Percentiles rank a stretch among this genome's conserved stretches.
These are phyloP conservation scores for Bilobella aurantiaca DNA, from an alignment of 1,140 invertebrate genomes.

Conservation along the genomic window DNA sequence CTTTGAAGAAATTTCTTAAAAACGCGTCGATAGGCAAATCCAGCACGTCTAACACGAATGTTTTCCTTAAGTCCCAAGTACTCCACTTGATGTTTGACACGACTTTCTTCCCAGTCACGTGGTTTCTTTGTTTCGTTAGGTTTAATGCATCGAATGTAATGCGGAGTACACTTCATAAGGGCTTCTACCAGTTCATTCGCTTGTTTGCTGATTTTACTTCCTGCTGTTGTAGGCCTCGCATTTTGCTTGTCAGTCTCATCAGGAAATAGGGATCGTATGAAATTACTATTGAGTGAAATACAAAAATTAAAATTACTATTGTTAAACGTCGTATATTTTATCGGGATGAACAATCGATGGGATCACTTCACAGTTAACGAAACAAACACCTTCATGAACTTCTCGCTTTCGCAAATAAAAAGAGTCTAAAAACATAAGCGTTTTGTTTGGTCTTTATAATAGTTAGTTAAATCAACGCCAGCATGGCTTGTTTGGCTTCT, in stretches of 20 bases:
- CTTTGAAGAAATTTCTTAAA: constrained; percentile 55
- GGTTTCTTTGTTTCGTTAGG: constrained; percentile 65
- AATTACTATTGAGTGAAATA: constrained; percentile 44
- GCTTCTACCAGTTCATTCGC: constrained; percentile 60
- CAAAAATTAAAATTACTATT: too few relatives aligned
- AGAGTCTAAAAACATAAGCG: neutral
- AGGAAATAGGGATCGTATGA: constrained; percentile 54
- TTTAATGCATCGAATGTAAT: constrained; percentile 64
- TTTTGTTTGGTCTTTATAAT: too few relatives aligned
- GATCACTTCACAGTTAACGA: too few relatives aligned
- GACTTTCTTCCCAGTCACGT: constrained; percentile 56
- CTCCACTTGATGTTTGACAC: constrained; percentile 52
- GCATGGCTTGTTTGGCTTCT: too few relatives aligned
- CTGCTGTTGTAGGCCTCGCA: constrained; percentile 58
- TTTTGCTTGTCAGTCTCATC: constrained; percentile 48
- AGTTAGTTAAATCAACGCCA: too few relatives aligned
- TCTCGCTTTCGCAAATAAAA: too few relatives aligned
- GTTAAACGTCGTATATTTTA: too few relatives aligned
- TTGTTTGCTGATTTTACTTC: constrained; percentile 62
- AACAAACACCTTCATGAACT: too few relatives aligned
- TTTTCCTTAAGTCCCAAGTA: constrained; percentile 44
- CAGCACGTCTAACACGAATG: constrained; percentile 54
- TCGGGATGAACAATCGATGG: too few relatives aligned
- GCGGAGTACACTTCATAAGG: constrained; percentile 60
- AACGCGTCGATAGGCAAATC: constrained; percentile 53